A percentile compares a stretch with the other conserved stretches of the same genome.
phyloP scores from a whole-genome alignment of 2,797 vertebrate genomes.

The Gephyroberyx darwinii region DNA sequence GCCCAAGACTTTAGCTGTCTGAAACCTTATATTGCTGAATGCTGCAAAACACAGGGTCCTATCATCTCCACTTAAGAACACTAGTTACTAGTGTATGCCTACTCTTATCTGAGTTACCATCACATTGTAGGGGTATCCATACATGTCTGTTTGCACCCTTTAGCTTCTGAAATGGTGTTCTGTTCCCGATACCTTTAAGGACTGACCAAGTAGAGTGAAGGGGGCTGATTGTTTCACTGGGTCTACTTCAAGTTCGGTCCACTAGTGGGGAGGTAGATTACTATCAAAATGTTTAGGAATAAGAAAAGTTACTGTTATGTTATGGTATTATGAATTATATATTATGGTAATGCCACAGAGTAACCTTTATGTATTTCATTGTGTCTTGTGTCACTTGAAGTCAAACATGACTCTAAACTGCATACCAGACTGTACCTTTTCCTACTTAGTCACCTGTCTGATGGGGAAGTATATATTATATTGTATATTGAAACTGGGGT shows the following conservation, averaged over 20 bases:
- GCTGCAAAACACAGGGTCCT: slow-evolving; percentile 41
- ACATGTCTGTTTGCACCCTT: slow-evolving; percentile 57
- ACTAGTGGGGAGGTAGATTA: neutral
- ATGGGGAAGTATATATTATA: too few relatives aligned
- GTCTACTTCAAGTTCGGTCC: neutral
- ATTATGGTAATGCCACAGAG: too few relatives aligned
- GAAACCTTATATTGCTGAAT: slow-evolving; percentile 66
- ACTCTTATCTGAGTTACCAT: slow-evolving; percentile 50
- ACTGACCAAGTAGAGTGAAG: slow-evolving; percentile 9
- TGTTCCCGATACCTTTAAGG: slow-evolving; percentile 19
- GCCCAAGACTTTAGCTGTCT: slow-evolving; percentile 42
- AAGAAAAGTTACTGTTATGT: neutral
- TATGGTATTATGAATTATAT: neutral
- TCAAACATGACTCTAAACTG: too few relatives aligned
- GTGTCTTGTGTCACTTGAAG: too few relatives aligned
- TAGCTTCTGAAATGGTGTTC: slow-evolving; percentile 47
- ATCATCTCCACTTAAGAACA: slow-evolving; percentile 52
- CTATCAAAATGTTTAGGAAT: neutral
- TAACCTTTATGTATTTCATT: neutral
- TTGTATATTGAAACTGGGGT: too few relatives aligned
- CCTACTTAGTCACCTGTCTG: too few relatives aligned
- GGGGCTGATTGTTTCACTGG: slow-evolving; percentile 10
- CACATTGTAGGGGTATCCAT: slow-evolving; percentile 49
- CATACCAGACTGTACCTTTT: too few relatives aligned
- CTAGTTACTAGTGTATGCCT: slow-evolving; percentile 38